These are phyloP conservation scores for Ormia ochracea DNA, from an alignment of 2,888 invertebrate genomes.

Conservation along the genomic window DNA sequence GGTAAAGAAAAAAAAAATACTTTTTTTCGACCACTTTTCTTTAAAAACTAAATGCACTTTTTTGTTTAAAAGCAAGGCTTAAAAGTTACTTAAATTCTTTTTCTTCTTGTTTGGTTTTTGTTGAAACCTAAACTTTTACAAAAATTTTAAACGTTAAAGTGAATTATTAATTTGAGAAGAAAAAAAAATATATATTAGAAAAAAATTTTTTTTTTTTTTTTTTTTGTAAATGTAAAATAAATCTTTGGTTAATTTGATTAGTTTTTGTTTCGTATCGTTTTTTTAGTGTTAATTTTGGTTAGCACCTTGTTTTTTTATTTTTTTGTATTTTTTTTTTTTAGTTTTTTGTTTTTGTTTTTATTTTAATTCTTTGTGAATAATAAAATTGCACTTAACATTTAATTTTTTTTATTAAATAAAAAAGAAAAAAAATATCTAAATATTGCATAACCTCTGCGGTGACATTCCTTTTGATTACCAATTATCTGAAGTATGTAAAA, in stretches of 20 bases:
- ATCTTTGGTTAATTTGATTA: slow-evolving; percentile 66
- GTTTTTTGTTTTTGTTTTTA: slow-evolving; percentile 37
- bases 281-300: slow-evolving; percentile 49
- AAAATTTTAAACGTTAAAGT: too few species aligned
- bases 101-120: too few species aligned
- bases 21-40: slow-evolving; percentile 4
- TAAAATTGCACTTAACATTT: slow-evolving; percentile 50
- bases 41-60: slow-evolving; percentile 49
- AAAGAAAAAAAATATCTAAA: not conserved
- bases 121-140: too few species aligned
- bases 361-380: slow-evolving; percentile 2
- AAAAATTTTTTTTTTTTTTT: slow-evolving; percentile 38
- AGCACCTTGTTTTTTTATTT: slow-evolving; percentile 45
- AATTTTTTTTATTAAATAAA: not conserved
- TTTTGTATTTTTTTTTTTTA: slow-evolving; percentile 25
- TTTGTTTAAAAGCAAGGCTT: slow-evolving; percentile 9
- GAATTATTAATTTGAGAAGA: not conserved
- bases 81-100: too few species aligned
- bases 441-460: not conserved
- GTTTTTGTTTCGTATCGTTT: slow-evolving; percentile 41
- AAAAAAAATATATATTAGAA: slow-evolving; percentile 15
- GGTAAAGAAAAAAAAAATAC: slow-evolving; percentile 34
- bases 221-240: slow-evolving; percentile 51
- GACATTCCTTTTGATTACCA: not conserved
- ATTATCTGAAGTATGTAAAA: not conserved